A percentile compares a stretch with the other conserved stretches of the same genome.
Evolutionary conservation across 2,797 vertebrate genomes (phyloP).

Genomic region (Hybognathus amarus): DNA sequence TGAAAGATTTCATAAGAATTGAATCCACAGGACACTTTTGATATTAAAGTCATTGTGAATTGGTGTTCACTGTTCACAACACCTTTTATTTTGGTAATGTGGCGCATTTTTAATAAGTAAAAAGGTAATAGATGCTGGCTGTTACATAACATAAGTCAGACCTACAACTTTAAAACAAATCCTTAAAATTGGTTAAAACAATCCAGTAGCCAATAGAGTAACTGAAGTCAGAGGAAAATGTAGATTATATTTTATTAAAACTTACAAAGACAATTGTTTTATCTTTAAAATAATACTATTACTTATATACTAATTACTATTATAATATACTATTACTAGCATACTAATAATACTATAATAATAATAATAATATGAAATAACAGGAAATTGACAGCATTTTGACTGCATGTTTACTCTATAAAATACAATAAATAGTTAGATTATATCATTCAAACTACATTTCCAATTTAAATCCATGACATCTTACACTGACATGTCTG

Average conservation of each 20-base stretch:
- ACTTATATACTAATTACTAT: too few relatives aligned
- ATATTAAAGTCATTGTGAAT: not conserved
- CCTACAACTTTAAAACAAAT: not conserved
- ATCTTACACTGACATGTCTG: slow-evolving; percentile 50
- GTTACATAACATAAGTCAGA: not conserved
- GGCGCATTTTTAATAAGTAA: not conserved
- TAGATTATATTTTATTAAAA: not conserved
- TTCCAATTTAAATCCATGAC: not conserved
- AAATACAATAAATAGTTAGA: not conserved
- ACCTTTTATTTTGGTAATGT: not conserved
- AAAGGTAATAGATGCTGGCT: not conserved
- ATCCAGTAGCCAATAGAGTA: not conserved
- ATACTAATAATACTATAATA: too few relatives aligned
- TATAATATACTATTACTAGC: too few relatives aligned
- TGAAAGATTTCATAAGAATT: not conserved
- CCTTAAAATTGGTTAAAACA: not conserved
- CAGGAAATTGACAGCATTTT: not conserved
- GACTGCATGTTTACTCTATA: not conserved
- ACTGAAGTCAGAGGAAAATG: not conserved
- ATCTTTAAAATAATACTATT: not conserved
- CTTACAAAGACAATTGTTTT: not conserved
- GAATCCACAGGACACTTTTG: not conserved
- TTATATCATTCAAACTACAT: not conserved
- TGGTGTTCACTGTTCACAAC: not conserved
- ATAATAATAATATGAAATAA: not conserved